Conservation (phyloP, 2,797 vertebrate species). For the Hafferia zeledoni region DNA sequence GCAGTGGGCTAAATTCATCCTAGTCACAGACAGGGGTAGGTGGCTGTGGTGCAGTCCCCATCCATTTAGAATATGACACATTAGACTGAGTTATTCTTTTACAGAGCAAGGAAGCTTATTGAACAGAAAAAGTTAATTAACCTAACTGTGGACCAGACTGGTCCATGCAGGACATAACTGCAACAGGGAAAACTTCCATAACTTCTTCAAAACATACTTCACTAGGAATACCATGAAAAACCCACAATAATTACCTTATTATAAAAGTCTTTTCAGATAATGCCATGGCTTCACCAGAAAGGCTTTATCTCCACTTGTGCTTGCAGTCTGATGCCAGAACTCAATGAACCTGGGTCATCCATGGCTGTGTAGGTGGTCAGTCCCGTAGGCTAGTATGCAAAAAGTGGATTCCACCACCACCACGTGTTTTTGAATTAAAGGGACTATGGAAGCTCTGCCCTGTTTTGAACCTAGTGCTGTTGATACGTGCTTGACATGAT, state of each 20-base stretch:
- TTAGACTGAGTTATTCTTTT: background rate
- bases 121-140: background rate
- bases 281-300: rapidly evolving
- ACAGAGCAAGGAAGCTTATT: background rate
- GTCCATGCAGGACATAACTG: background rate
- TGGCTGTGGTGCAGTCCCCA: background rate
- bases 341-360: background rate
- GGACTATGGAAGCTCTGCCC: background rate
- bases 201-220: background rate
- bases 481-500: background rate
- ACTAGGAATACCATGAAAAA: background rate
- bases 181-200: background rate
- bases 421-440: slow-evolving; percentile 8
- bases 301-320: background rate
- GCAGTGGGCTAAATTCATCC: slow-evolving; percentile 51
- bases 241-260: background rate
- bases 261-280: background rate
- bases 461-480: background rate
- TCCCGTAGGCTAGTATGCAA: background rate
- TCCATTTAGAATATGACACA: background rate
- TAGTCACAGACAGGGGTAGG: background rate
- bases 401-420: background rate
- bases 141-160: background rate
- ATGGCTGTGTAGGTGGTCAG: background rate
- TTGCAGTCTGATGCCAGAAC: background rate